Evolutionary conservation across 2,888 invertebrate species (phyloP).

Genomic region (Sesamia inferens): DNA sequence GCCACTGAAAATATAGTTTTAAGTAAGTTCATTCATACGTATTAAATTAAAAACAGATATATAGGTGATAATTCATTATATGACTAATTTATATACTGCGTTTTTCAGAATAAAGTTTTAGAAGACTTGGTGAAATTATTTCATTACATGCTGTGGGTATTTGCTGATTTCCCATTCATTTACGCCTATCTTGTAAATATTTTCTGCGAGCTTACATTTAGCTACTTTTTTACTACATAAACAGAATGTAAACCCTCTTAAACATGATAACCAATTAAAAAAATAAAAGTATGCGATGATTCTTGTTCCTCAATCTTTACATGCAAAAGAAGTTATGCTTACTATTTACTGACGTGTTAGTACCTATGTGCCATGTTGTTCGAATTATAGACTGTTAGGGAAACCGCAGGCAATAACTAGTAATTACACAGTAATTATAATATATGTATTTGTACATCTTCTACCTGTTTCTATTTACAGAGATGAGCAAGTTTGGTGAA

Average conservation of each 20-base stretch:
- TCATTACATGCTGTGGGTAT: neutral
- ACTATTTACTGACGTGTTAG: neutral
- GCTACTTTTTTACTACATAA: neutral
- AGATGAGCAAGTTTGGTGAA: neutral
- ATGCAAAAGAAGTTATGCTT: neutral
- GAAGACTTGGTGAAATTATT: too few relatives aligned
- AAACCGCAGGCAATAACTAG: neutral
- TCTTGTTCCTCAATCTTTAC: neutral
- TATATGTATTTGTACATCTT: neutral
- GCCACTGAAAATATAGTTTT: neutral
- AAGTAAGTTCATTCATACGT: neutral
- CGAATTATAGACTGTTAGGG: neutral
- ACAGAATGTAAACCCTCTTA: neutral
- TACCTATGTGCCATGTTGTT: neutral
- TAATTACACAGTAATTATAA: neutral
- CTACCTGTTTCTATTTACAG: constrained; percentile 23
- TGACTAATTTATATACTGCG: neutral
- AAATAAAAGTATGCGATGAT: neutral
- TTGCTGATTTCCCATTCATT: too few relatives aligned
- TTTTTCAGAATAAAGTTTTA: neutral
- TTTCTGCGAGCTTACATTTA: too few relatives aligned
- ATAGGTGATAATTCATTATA: too few relatives aligned
- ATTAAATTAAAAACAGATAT: too few relatives aligned
- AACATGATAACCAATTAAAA: neutral
- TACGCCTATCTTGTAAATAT: too few relatives aligned